A percentile compares a stretch with the other conserved stretches of the same genome.
Conservation (phyloP, 30 jellyfish, hydroid and myxozoan genomes). For the Aurelia aurita complex sp. Pacific region DNA sequence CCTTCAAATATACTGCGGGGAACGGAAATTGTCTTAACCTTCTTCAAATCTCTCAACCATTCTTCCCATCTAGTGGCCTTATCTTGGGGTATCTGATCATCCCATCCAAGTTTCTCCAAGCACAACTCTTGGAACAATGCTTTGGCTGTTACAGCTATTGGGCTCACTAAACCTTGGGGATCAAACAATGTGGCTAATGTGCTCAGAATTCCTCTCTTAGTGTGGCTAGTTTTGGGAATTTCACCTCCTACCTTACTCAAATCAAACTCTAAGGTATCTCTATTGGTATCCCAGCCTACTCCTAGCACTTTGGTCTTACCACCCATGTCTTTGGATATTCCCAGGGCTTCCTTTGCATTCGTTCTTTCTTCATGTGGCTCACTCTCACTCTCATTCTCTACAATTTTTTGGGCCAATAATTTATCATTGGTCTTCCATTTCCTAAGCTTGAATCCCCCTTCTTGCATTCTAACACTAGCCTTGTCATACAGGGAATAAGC, state of each 20-base stretch:
- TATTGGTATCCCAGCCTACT: conserved; percentile 53
- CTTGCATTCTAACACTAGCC: conserved; percentile 26
- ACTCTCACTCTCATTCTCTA: conserved; percentile 17
- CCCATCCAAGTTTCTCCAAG: conserved; percentile 36
- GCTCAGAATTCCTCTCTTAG: conserved; percentile 52
- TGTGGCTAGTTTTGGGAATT: not conserved
- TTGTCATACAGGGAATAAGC: conserved; percentile 28
- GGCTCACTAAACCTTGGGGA: conserved; percentile 49
- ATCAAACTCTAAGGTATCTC: conserved; percentile 49
- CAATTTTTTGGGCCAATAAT: conserved; percentile 14
- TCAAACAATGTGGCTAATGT: conserved; percentile 53
- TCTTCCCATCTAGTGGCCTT: conserved; percentile 35
- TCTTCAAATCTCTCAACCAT: conserved; percentile 36
- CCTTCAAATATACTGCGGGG: conserved; percentile 12
- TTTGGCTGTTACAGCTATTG: conserved; percentile 58
- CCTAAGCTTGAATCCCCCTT: conserved; percentile 29
- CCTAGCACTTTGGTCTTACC: conserved; percentile 63
- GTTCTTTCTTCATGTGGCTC: conserved; percentile 8
- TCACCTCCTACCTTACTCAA: conserved; percentile 1
- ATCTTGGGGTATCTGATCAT: conserved; percentile 37
- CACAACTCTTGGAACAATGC: conserved; percentile 55
- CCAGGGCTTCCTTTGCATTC: conserved; percentile 50
- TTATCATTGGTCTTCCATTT: conserved; percentile 26
- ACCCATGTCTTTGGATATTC: conserved; percentile 44
- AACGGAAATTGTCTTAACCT: conserved; percentile 5